Conservation (phyloP, 2,113 vertebrate species). For the Willisornis vidua region DNA sequence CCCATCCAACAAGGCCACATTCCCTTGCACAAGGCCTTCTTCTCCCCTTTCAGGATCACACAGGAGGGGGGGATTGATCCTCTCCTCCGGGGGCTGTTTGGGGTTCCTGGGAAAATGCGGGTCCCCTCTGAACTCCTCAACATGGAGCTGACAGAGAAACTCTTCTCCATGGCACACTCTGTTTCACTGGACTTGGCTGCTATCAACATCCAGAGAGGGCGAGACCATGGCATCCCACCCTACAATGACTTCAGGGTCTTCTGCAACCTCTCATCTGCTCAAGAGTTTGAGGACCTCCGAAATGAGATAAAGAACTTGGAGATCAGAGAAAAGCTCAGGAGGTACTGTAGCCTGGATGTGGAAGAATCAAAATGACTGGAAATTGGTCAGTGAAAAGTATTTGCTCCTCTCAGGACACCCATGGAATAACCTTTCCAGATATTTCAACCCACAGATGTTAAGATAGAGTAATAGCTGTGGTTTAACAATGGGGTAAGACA, state of each 20-base stretch:
- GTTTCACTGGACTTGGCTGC: conserved; percentile 75
- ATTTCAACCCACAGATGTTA: background rate
- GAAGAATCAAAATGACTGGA: background rate
- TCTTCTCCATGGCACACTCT: conserved; percentile 77
- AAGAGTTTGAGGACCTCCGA: conserved; percentile 75
- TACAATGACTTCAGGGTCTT: conserved; percentile 78
- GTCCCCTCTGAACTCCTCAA: conserved; percentile 74
- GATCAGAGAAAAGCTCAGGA: conserved; percentile 76
- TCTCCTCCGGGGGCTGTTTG: conserved; percentile 73
- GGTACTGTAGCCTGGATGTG: conserved; percentile 37
- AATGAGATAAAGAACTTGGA: conserved; percentile 77
- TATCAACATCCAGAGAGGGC: conserved; percentile 76
- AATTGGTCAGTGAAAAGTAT: background rate
- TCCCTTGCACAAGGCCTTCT: conserved; percentile 76
- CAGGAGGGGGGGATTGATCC: conserved; percentile 77
- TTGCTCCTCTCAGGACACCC: background rate
- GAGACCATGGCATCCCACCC: conserved; percentile 76
- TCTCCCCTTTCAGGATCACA: conserved; percentile 74
- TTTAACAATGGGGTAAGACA: background rate
- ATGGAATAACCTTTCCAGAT: background rate
- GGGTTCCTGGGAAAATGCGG: conserved; percentile 75
- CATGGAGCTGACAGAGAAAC: conserved; percentile 76
- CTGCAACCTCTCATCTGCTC: conserved; percentile 73
- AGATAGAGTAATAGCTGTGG: background rate
- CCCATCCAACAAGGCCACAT: conserved; percentile 71